Evolutionary conservation across 1,140 invertebrate genomes (phyloP), one percentile per base, ranked within the genome.

Genomic region (Pissodes strobi): DNA sequence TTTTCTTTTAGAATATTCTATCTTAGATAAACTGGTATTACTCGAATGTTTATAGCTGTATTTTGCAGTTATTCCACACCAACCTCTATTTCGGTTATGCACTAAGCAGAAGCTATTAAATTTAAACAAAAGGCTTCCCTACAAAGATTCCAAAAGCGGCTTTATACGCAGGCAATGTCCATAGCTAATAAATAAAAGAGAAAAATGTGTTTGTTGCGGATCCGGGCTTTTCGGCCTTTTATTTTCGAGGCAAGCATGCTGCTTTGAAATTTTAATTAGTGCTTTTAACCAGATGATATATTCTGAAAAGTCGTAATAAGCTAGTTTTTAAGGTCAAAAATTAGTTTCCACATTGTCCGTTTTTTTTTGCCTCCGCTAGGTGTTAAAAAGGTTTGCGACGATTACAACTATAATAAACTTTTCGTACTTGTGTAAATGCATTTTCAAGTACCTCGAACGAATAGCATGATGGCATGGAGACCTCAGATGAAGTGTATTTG

Each of bases 161-260:
- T 25, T 25, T 49, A 18, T 22, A 49, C 46, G n/a, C 46, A 23
- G 46, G 25, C 46, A 49, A 49, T 49, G 25, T 49, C 46, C 46
- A 49, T 49, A 49, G 46, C 46, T 18, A 19, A 49, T 49, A 49
- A 49, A 49, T 49, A 49, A 49, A 49, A 25, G 46, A 49, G 46
- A 49, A 49, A 49, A 49, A 49, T 49, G 46, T 49, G 46, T 49
- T 49, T 49, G 46, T 49, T 12, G 46, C 46, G 46, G 46, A 49
- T 49, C 21, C 18, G 46, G 22, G 19, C 46, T 25, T 49, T 49
- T 49, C 46, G 25, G 46, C 22, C 46, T 22, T 10, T 49, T 49
- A 18, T 49, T 49, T 49, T 49, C 21, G 46, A 10, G 18, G 6
- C 3, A 19, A 23, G 15, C 46, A 18, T n/a, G 46, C 46, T 25